Percentiles rank a stretch among this genome's conserved stretches.
Evolutionary conservation across 92 coral and sea anemone genomes (phyloP).

Genomic region (Hydrozoanthus gracilis): DNA sequence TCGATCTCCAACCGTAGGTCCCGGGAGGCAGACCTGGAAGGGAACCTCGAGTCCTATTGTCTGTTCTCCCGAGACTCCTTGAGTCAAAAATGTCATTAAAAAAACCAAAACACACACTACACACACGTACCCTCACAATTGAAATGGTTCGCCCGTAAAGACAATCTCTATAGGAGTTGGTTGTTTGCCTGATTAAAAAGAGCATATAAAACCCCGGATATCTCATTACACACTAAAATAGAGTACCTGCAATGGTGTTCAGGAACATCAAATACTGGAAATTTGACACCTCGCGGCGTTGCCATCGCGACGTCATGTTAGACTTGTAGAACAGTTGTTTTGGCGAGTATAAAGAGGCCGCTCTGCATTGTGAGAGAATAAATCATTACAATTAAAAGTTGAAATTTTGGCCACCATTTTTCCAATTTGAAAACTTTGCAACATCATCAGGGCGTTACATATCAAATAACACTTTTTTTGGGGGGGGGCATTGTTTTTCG

Average conservation of each 20-base stretch:
- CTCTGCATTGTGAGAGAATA: constrained; percentile 58
- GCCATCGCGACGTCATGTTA: constrained; percentile 95
- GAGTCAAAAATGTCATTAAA: not conserved
- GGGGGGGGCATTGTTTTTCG: too few species aligned
- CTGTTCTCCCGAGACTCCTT: too few species aligned
- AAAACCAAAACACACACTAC: not conserved
- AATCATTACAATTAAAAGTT: not conserved
- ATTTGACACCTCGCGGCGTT: constrained; percentile 87
- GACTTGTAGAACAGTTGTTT: constrained; percentile 94
- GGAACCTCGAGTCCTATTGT: too few species aligned
- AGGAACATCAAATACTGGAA: constrained; percentile 96
- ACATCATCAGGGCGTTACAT: too few species aligned
- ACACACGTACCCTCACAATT: too few species aligned
- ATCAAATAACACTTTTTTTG: too few species aligned
- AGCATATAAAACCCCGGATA: not conserved
- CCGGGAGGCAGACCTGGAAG: too few species aligned
- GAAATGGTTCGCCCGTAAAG: too few species aligned
- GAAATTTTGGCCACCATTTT: not conserved
- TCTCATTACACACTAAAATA: not conserved
- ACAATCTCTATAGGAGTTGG: too few species aligned
- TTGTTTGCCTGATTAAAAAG: too few species aligned
- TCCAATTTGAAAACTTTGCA: not conserved
- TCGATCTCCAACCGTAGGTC: too few species aligned
- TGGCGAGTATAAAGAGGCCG: constrained; percentile 88
- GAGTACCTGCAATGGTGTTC: constrained; percentile 94